Evolutionary conservation across 2,888 invertebrate species (phyloP), one percentile per base, ranked within the genome.

Genomic region (Hemistola chrysoprasaria): DNA sequence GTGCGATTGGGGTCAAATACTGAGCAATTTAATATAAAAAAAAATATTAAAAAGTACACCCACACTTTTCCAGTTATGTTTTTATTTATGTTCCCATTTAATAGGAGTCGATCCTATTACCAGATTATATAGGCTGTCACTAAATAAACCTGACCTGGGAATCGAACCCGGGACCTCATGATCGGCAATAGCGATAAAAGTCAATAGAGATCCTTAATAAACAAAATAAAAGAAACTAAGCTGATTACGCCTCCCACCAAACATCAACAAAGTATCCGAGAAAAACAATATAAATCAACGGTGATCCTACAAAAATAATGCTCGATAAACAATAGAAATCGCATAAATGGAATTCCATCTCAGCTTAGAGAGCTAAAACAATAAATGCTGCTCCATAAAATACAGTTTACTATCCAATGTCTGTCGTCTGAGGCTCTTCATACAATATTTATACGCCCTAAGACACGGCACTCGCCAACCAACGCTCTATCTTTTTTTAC

Each of bases 361-460:
- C 59, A 56, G 65, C 70, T 74, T 65, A 68, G 68, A 62, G 67
- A 71, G 69, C 71, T 78, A 73, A 76, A 81, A 81, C 78, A 83
- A 83, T 84, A 81, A 83, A 82, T 81, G 77, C 67, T 73, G 69
- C 74, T 71, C 75, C 73, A 80, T 84, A 82, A 83, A 83, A 77
- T 74, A 75, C 67, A 75, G 73, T 81, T 85, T 82, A 81, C 79
- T 67, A 77, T 75, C 80, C 78, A 72, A 78, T 78, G 78, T 70
- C 65, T 72, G 78, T 77, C 75, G 64, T 69, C 67, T 65, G 65
- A 74, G 71, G 69, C 75, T 71, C 70, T 80, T 84, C 82, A 84
- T 84, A 71, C 74, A 84, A 85, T 85, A 85, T 85, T 83, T 82
- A 85, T 83, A 67, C 63, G 65, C 56, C 40, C 41, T 43, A 44